phyloP scores from a whole-genome alignment of 2,888 invertebrate species.

The Epiblema foenella region DNA sequence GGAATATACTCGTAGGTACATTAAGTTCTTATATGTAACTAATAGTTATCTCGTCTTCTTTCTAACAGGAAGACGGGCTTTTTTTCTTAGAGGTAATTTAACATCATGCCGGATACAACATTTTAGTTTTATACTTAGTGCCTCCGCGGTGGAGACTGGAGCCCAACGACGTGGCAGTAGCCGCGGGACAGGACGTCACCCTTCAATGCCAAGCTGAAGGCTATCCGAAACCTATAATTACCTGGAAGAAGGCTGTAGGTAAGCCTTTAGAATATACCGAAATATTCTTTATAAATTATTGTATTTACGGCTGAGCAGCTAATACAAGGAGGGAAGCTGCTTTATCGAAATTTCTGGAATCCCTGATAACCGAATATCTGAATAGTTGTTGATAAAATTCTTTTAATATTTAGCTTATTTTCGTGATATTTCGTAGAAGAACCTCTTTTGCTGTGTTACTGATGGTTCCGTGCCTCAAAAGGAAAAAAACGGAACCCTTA shows the following conservation, averaged over 20 bases:
- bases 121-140: slow-evolving; percentile 77
- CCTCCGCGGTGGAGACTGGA: slow-evolving; percentile 96
- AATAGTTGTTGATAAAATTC: not conserved
- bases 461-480: too few species aligned
- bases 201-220: slow-evolving; percentile 96
- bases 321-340: not conserved
- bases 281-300: not conserved
- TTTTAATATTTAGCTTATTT: not conserved
- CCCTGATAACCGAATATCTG: not conserved
- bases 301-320: not conserved
- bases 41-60: not conserved
- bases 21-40: not conserved
- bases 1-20: not conserved
- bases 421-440: not conserved
- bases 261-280: slow-evolving; percentile 57
- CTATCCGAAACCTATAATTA: slow-evolving; percentile 94
- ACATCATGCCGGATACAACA: not conserved
- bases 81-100: not conserved
- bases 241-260: slow-evolving; percentile 96
- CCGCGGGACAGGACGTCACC: slow-evolving; percentile 92
- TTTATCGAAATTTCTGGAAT: not conserved
- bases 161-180: slow-evolving; percentile 92
- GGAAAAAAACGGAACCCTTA: too few species aligned
- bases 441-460: not conserved
- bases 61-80: not conserved